These are phyloP conservation scores for Metellina segmentata DNA, from an alignment of 2,888 invertebrate genomes.

Conservation along the genomic window DNA sequence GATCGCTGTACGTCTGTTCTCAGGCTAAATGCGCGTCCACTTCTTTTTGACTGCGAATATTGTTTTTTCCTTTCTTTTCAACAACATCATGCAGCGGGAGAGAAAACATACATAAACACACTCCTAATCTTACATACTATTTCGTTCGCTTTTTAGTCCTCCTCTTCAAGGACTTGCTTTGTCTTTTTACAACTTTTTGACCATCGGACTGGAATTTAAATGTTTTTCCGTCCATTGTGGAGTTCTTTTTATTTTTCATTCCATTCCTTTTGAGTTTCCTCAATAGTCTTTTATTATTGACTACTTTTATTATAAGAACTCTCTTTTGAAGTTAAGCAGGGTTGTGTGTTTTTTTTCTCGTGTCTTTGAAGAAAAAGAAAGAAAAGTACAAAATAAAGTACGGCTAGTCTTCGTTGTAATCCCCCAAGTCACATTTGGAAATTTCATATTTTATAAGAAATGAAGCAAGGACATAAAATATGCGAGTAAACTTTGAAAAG, in stretches of 20 bases:
- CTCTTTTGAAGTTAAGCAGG: conserved; percentile 20
- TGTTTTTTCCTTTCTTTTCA: background rate
- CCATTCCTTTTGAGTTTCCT: conserved; percentile 29
- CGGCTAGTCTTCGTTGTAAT: background rate
- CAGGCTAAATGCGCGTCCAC: background rate
- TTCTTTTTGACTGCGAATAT: background rate
- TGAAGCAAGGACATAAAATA: background rate
- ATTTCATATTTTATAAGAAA: background rate
- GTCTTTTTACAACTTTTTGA: conserved; percentile 44
- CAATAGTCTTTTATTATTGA: conserved; percentile 36
- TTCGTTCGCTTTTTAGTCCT: conserved; percentile 21
- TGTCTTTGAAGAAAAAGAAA: background rate
- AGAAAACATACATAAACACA: background rate
- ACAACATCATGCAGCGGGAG: background rate
- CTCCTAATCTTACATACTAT: background rate
- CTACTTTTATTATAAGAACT: conserved; percentile 23
- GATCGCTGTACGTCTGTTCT: background rate
- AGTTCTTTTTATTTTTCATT: background rate
- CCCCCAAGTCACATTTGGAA: background rate
- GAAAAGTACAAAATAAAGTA: background rate
- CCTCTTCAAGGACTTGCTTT: conserved; percentile 38
- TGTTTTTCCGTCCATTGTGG: conserved; percentile 26
- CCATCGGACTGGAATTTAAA: conserved; percentile 50
- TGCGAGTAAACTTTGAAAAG: background rate
- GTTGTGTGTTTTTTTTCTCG: background rate